Evolutionary conservation across 2,113 vertebrate genomes (phyloP).

Genomic region (Acanthisitta chloris): DNA sequence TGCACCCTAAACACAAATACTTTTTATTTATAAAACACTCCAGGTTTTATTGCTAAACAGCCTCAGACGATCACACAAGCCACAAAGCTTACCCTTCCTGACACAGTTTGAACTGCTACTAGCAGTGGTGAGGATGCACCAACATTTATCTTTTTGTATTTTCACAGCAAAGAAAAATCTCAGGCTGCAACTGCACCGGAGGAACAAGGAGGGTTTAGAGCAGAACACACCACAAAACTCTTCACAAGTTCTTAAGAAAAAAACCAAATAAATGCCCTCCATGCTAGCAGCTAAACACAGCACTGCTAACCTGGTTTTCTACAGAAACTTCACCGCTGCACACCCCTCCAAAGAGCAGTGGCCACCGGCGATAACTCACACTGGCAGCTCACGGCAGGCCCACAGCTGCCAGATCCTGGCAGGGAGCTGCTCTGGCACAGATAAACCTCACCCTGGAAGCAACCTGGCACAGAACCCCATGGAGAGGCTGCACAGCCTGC

Average conservation of each 20-base stretch:
- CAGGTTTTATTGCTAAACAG: neutral
- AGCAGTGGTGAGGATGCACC: neutral
- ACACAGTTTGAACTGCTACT: neutral
- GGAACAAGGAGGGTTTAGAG: neutral
- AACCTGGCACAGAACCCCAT: neutral
- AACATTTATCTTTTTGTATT: neutral
- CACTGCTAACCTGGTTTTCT: neutral
- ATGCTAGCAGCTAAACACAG: neutral
- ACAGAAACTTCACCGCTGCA: neutral
- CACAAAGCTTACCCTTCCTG: neutral
- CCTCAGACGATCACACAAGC: neutral
- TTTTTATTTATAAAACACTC: neutral
- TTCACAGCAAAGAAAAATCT: neutral
- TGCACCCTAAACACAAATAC: neutral
- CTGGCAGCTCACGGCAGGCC: fast-evolving
- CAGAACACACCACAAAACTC: neutral
- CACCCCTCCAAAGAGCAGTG: neutral
- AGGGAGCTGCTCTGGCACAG: neutral
- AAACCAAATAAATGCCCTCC: neutral
- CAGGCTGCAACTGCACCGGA: neutral
- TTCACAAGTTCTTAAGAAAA: neutral
- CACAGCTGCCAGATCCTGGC: neutral
- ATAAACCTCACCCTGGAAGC: neutral
- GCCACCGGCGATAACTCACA: neutral
- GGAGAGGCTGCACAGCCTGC: neutral